Percentiles rank a stretch among this genome's conserved stretches.
These are phyloP conservation scores for Ictalurus furcatus DNA, from an alignment of 2,113 vertebrate species.

Conservation along the genomic window DNA sequence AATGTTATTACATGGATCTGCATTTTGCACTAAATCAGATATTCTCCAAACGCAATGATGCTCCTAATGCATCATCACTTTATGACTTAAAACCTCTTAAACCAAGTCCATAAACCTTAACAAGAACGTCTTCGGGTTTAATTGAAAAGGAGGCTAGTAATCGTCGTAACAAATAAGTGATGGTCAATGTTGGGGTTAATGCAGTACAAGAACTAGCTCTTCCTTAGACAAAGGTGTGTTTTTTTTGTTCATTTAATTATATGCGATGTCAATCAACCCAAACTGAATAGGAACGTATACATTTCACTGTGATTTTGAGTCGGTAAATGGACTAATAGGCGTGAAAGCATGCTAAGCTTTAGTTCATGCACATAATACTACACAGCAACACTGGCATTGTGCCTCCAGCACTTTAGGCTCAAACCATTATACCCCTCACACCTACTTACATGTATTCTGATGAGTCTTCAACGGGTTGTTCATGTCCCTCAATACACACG, in stretches of 20 bases:
- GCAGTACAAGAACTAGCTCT: neutral
- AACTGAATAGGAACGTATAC: neutral
- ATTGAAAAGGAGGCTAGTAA: neutral
- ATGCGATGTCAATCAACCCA: neutral
- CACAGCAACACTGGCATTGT: neutral
- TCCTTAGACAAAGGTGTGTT: too few species aligned
- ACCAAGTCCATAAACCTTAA: neutral
- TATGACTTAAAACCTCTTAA: neutral
- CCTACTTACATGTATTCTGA: constrained; percentile 62
- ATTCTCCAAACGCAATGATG: neutral
- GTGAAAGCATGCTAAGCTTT: neutral
- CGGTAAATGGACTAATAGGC: neutral
- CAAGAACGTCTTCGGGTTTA: neutral
- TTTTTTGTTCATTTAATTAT: neutral
- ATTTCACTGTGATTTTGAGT: neutral
- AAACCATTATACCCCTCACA: neutral
- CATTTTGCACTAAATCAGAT: neutral
- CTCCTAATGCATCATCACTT: neutral
- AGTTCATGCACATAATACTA: neutral
- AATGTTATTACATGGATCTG: neutral
- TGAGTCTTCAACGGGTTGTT: constrained; percentile 25
- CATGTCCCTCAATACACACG: constrained; percentile 52
- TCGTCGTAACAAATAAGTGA: too few species aligned
- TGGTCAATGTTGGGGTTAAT: too few species aligned
- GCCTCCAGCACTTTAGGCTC: neutral